Percentiles rank a stretch among this genome's conserved stretches.
These are phyloP conservation scores for Eonycteris spelaea DNA, from an alignment of 2,113 vertebrate genomes.

Conservation along the genomic window DNA sequence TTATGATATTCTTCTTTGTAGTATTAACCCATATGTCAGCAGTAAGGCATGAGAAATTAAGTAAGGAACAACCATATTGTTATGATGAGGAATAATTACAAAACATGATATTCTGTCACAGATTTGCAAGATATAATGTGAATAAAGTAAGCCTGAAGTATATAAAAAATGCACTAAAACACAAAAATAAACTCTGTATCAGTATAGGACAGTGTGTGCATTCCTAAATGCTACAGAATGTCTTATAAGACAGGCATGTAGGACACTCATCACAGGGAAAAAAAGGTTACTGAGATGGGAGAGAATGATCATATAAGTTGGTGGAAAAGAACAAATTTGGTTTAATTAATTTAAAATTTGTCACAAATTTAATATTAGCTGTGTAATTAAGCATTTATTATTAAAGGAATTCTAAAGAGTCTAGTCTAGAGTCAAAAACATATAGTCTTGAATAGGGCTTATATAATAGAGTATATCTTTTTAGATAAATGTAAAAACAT, in stretches of 20 bases:
- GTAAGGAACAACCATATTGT: background rate
- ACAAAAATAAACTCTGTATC: background rate
- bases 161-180: background rate
- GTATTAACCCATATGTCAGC: background rate
- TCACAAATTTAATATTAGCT: background rate
- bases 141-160: constrained; percentile 31
- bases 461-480: background rate
- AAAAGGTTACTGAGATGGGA: background rate
- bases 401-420: background rate
- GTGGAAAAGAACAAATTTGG: background rate
- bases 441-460: background rate
- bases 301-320: background rate
- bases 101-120: background rate
- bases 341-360: constrained; percentile 33
- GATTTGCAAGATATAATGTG: constrained; percentile 6
- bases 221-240: background rate
- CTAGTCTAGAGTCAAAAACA: background rate
- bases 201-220: background rate
- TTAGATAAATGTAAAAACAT: background rate
- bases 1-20: background rate
- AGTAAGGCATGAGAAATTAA: background rate
- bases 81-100: background rate
- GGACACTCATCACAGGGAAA: background rate
- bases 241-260: background rate
- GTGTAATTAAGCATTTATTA: background rate